These are phyloP conservation scores for Homarus americanus DNA, from an alignment of 1,140 invertebrate genomes.

Conservation along the genomic window DNA sequence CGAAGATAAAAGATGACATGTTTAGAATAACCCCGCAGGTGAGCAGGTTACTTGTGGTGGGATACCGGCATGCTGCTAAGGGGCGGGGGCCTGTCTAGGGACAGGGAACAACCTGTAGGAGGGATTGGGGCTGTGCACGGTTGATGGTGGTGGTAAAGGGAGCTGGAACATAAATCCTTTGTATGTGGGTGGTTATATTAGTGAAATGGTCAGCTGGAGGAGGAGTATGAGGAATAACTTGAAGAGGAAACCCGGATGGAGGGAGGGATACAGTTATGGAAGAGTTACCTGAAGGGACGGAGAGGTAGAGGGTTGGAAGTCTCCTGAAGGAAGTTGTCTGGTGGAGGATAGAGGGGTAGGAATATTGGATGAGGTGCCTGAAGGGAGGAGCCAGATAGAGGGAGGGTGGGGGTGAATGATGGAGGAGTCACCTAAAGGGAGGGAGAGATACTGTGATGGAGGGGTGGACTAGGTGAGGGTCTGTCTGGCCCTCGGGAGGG, in stretches of 20 bases:
- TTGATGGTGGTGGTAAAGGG: too few relatives aligned
- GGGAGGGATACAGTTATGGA: too few relatives aligned
- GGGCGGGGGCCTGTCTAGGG: neutral
- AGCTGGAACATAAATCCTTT: too few relatives aligned
- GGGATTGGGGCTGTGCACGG: too few relatives aligned
- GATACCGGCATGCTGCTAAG: neutral
- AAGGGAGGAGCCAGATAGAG: too few relatives aligned
- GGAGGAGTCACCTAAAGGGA: neutral
- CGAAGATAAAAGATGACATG: constrained; percentile 43
- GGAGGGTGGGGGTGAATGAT: neutral
- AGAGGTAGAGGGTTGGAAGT: neutral
- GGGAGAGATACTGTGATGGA: neutral
- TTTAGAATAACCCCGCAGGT: constrained; percentile 54
- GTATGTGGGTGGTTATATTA: too few relatives aligned
- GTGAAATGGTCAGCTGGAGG: too few relatives aligned
- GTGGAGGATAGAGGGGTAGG: neutral
- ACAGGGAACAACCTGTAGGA: neutral
- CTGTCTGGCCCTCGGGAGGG: neutral
- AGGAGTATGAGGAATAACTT: too few relatives aligned
- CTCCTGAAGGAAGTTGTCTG: too few relatives aligned
- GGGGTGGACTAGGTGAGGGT: neutral
- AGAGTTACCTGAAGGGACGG: neutral
- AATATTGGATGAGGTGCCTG: too few relatives aligned
- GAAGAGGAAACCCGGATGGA: too few relatives aligned
- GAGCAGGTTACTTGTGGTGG: constrained; percentile 37